These are phyloP conservation scores for Clivina fossor DNA, from an alignment of 2,888 invertebrate species.

Conservation along the genomic window DNA sequence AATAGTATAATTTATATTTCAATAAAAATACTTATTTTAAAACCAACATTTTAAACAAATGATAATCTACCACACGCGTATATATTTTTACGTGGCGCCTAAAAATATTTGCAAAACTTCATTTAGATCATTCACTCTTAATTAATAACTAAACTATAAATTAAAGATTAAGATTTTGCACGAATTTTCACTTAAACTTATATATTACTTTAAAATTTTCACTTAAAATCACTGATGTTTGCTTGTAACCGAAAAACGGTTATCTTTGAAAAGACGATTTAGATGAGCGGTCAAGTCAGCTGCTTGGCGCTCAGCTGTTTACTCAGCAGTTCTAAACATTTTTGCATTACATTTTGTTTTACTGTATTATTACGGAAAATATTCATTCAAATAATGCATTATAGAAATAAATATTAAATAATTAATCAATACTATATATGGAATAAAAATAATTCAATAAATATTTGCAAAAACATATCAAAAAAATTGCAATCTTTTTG, in stretches of 20 bases:
- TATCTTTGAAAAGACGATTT: constrained; percentile 5
- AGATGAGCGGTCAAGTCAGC: background rate
- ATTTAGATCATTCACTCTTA: constrained; percentile 1
- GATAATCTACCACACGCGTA: constrained; percentile 10
- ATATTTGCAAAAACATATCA: too few relatives aligned
- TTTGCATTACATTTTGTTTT: background rate
- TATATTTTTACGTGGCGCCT: constrained; percentile 14
- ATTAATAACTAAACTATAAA: background rate
- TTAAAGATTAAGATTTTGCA: background rate
- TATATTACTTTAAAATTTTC: too few relatives aligned
- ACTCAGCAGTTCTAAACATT: constrained; percentile 12
- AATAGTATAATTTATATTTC: background rate
- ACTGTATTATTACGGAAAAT: background rate
- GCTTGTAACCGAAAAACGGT: constrained; percentile 1
- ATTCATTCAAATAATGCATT: background rate
- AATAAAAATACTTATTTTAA: background rate
- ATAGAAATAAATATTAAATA: background rate
- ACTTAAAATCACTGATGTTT: too few relatives aligned
- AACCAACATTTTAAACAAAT: background rate
- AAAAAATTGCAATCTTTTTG: too few relatives aligned
- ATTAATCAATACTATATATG: too few relatives aligned
- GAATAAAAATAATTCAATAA: too few relatives aligned
- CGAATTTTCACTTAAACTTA: too few relatives aligned
- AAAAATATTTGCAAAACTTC: background rate
- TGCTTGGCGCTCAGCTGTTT: constrained; percentile 23